Base-by-base conservation (phyloP, 1,140 invertebrate genomes). In the Drosophila tsacasi region DNA sequence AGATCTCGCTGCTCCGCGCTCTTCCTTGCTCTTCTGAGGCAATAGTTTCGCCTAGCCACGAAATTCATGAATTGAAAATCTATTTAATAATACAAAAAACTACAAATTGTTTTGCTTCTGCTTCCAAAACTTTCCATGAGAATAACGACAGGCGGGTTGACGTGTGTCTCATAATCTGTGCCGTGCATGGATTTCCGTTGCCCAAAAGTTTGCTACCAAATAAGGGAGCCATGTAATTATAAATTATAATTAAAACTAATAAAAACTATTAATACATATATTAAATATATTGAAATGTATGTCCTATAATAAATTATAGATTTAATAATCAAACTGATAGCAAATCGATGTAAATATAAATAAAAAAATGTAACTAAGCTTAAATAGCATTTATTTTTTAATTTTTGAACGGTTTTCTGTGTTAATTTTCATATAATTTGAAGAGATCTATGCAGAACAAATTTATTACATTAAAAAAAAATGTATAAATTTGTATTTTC, bases 131-230 rank as follows among this genome's bases (percentile, higher is more conserved):
- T 30, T 65, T 66, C 23, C 30, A 47, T 47, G 5, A 8, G 3
- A 35, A 23, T 19, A 46, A 44, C 13, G 55, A 12, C 27, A 52
- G 49, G 27, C 25, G 49, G 3, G 17, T 59, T 42, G 10, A 59
- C 25, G 25, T 30, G 25, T 60, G 15, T 5, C 27, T 32, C 3
- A 6, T 30, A 13, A 21, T 40, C 19, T 23, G 13, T 23, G 19
- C n/a, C 5, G 19, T 10, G 19, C 10, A 46, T 21, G 39, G 25
- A n/a, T 61, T 61, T 30, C 6, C 32, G 30, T 23, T 23, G 47
- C 47, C 47, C 23, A 25, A 49, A 49, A 49, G 47, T 49, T 49
- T 49, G 47, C 47, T 49, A 25, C 15, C 47, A 49, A 49, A 49
- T 25, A 25, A 25, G 42, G 5, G 5, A 21, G 19, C 2, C 10